These are phyloP conservation scores for Parauchenoglanis punctatus DNA, from an alignment of 2,797 vertebrate genomes.

Conservation along the genomic window DNA sequence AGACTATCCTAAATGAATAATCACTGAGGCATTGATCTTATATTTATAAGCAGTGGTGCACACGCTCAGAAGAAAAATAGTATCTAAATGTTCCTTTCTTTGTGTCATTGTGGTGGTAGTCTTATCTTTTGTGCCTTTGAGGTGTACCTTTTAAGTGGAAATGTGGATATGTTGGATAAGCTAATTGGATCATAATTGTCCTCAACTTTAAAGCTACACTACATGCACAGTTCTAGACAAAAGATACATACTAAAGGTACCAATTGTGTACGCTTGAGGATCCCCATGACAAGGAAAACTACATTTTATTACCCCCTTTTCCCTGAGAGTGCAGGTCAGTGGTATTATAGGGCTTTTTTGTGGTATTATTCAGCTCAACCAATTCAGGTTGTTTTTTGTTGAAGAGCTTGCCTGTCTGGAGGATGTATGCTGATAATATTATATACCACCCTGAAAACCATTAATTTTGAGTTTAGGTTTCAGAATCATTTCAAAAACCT, in stretches of 20 bases:
- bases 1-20: not conserved
- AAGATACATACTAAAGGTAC: not conserved
- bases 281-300: not conserved
- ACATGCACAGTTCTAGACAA: not conserved
- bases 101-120: not conserved
- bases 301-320: not conserved
- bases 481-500: not conserved
- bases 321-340: not conserved
- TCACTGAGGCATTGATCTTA: not conserved
- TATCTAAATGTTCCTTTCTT: not conserved
- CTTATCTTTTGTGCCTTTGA: not conserved
- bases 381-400: not conserved
- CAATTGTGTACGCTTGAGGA: not conserved
- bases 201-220: not conserved
- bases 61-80: not conserved
- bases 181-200: not conserved
- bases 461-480: not conserved
- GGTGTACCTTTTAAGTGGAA: not conserved
- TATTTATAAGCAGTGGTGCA: not conserved
- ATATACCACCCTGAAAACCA: not conserved
- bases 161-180: not conserved
- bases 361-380: not conserved
- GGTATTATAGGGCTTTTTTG: not conserved
- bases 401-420: not conserved
- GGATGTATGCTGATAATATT: no score